These are phyloP conservation scores for Synergus japonicus DNA, from an alignment of 2,888 invertebrate genomes.

Conservation along the genomic window DNA sequence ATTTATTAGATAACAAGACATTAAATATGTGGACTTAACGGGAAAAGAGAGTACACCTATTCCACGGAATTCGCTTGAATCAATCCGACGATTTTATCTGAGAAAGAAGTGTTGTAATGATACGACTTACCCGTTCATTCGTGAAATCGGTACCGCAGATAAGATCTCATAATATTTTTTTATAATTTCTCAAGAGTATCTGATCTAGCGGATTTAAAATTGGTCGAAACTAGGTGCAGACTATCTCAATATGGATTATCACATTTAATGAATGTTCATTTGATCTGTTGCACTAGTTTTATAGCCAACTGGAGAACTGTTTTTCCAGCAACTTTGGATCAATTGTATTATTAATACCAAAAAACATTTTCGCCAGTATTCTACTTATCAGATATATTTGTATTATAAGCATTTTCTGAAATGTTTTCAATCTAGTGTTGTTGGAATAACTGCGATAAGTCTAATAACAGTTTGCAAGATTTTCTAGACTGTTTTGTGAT, in stretches of 20 bases:
- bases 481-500: conserved; percentile 49
- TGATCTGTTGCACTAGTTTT: neutral
- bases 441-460: conserved; percentile 52
- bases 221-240: conserved; percentile 13
- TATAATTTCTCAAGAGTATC: conserved; percentile 18
- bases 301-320: neutral
- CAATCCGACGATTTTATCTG: conserved; percentile 3
- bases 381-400: conserved; percentile 16
- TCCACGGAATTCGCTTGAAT: neutral
- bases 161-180: neutral
- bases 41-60: conserved; percentile 1
- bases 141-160: conserved; percentile 23
- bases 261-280: conserved; percentile 22
- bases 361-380: neutral
- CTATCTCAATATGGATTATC: conserved; percentile 15
- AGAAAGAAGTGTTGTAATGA: conserved; percentile 15
- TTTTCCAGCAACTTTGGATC: neutral
- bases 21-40: neutral
- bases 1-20: neutral
- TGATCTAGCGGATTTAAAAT: conserved; percentile 22
- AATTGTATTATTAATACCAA: neutral
- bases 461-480: conserved; percentile 52
- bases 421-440: conserved; percentile 33
- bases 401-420: conserved; percentile 30
- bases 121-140: conserved; percentile 8